A percentile compares a stretch with the other conserved stretches of the same genome.
Evolutionary conservation across 2,113 vertebrate genomes (phyloP).

Genomic region (Pygoscelis antarcticus): DNA sequence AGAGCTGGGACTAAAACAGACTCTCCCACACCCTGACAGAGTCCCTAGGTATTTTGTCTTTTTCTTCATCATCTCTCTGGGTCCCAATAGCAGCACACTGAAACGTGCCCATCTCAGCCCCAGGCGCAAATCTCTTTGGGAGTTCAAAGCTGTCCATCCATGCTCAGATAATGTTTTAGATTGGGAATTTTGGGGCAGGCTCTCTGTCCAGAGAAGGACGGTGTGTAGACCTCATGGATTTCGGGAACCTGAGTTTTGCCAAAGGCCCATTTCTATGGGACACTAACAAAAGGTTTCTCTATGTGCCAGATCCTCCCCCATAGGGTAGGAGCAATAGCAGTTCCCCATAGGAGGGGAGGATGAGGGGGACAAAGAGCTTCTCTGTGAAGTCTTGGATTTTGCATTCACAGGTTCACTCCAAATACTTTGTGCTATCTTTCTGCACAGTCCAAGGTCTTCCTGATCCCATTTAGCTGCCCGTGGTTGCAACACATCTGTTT

Average conservation of each 20-base stretch:
- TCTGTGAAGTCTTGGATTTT: not conserved
- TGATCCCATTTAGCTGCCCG: not conserved
- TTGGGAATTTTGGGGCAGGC: not conserved
- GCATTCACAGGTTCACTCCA: not conserved
- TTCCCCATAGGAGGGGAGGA: not conserved
- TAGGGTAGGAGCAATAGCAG: not conserved
- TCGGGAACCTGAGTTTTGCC: not conserved
- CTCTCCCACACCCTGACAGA: not conserved
- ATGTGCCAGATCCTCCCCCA: not conserved
- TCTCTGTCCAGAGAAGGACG: not conserved
- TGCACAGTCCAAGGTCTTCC: not conserved
- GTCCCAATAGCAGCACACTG: not conserved
- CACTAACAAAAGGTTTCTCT: not conserved
- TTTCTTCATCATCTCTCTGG: not conserved
- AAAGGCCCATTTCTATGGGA: not conserved
- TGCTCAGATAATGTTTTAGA: not conserved
- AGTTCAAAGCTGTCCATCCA: not conserved
- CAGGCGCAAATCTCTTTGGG: not conserved
- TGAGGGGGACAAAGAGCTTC: not conserved
- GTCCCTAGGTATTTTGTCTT: not conserved
- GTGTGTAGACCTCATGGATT: not conserved
- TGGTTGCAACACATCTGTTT: not conserved
- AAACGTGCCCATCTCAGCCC: not conserved
- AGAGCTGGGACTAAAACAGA: not conserved
- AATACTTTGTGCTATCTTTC: not conserved